Percentiles rank a stretch among this genome's conserved stretches.
Conservation (phyloP, 2,797 vertebrate genomes). For the Thunnus albacares region DNA sequence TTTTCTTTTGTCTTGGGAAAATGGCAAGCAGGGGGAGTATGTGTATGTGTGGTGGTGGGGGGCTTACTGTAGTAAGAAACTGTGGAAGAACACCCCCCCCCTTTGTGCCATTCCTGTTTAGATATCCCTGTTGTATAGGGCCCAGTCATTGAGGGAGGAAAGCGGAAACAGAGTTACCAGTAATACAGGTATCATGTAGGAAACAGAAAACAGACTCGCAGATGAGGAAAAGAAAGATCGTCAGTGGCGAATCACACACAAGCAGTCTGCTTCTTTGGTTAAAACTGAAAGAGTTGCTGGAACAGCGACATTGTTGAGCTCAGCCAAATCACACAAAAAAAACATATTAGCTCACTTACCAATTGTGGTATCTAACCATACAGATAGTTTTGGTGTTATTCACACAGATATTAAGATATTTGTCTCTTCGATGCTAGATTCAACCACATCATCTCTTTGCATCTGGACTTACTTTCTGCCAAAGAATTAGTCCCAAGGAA, state of each 20-base stretch:
- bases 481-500: background rate
- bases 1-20: slow-evolving; percentile 90
- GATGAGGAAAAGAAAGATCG: slow-evolving; percentile 55
- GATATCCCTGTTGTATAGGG: slow-evolving; percentile 69
- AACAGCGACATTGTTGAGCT: slow-evolving; percentile 31
- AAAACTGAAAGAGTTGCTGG: slow-evolving; percentile 38
- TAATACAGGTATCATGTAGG: slow-evolving; percentile 63
- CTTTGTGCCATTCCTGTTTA: slow-evolving; percentile 74
- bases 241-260: slow-evolving; percentile 30
- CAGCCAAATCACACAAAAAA: slow-evolving; percentile 1
- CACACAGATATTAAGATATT: background rate
- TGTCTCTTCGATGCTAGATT: background rate
- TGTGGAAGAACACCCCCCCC: slow-evolving; percentile 59
- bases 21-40: slow-evolving; percentile 63
- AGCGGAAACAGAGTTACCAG: slow-evolving; percentile 43
- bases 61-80: slow-evolving; percentile 64
- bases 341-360: slow-evolving; percentile 10
- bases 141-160: slow-evolving; percentile 60
- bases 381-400: slow-evolving; percentile 4
- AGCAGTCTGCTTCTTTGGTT: slow-evolving; percentile 40
- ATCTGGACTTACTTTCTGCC: background rate
- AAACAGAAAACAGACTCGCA: slow-evolving; percentile 50
- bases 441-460: slow-evolving; percentile 1
- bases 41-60: slow-evolving; percentile 37
- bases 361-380: slow-evolving; percentile 12